These are phyloP conservation scores for Brachystomella parvula DNA, from an alignment of 1,140 invertebrate genomes.

Conservation along the genomic window DNA sequence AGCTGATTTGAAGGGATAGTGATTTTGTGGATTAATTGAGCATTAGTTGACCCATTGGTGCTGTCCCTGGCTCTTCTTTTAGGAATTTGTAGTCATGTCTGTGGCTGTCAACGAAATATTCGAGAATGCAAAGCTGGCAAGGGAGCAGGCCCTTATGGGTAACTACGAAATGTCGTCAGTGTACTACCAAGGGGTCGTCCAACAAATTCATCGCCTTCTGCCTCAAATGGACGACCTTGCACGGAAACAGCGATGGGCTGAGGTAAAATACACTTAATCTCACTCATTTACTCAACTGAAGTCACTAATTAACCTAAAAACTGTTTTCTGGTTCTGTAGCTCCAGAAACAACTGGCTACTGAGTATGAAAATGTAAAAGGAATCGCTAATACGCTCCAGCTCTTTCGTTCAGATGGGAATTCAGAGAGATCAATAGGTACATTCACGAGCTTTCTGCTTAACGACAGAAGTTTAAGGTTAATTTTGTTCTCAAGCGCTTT, in stretches of 20 bases:
- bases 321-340: slow-evolving; percentile 48
- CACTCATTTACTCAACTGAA: neutral
- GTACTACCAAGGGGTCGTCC: slow-evolving; percentile 88
- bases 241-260: slow-evolving; percentile 79
- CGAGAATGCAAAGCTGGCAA: slow-evolving; percentile 83
- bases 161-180: slow-evolving; percentile 91
- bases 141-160: slow-evolving; percentile 87
- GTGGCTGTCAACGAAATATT: slow-evolving; percentile 78
- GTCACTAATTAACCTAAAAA: neutral
- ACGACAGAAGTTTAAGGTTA: neutral
- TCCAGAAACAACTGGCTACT: slow-evolving; percentile 76
- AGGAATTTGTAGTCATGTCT: slow-evolving; percentile 52
- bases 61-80: neutral
- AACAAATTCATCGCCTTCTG: slow-evolving; percentile 78
- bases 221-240: slow-evolving; percentile 67
- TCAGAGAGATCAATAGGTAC: slow-evolving; percentile 29
- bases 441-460: neutral
- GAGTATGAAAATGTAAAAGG: slow-evolving; percentile 88
- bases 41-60: neutral
- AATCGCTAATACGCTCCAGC: slow-evolving; percentile 57
- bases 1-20: too few species aligned
- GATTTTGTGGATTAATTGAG: neutral
- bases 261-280: slow-evolving; percentile 55
- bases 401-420: slow-evolving; percentile 55
- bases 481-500: neutral